These are phyloP conservation scores for Carduelis carduelis DNA, from an alignment of 2,797 vertebrate genomes.

Conservation along the genomic window DNA sequence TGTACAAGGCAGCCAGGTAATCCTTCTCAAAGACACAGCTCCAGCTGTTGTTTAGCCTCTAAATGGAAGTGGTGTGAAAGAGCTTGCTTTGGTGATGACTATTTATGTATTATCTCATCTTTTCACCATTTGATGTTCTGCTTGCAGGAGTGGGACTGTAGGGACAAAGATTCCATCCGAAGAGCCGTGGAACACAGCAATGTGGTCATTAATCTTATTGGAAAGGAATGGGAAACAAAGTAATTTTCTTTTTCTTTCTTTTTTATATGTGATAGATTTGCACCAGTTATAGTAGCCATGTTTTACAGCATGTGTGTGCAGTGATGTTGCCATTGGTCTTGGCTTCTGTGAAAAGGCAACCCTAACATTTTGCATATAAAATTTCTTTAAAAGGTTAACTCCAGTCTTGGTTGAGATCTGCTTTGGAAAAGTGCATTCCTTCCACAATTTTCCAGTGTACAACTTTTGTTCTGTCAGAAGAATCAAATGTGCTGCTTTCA, in stretches of 20 bases:
- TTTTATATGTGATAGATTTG: not conserved
- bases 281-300: not conserved
- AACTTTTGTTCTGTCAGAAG: not conserved
- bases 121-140: not conserved
- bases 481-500: not conserved
- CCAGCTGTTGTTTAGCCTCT: not conserved
- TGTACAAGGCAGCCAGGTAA: not conserved
- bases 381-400: not conserved
- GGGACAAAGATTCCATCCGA: constrained; percentile 85
- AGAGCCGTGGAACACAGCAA: constrained; percentile 87
- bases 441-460: not conserved
- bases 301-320: not conserved
- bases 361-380: not conserved
- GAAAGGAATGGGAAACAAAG: constrained; percentile 94
- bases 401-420: not conserved
- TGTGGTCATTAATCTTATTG: constrained; percentile 94
- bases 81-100: not conserved
- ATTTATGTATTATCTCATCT: not conserved
- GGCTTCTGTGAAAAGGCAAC: not conserved
- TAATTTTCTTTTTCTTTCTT: constrained; percentile 55
- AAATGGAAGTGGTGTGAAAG: not conserved
- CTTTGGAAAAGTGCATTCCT: not conserved
- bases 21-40: not conserved
- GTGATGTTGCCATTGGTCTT: not conserved
- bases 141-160: constrained; percentile 89